Conservation (phyloP, 1,140 invertebrate species). For the Drosophila teissieri region DNA sequence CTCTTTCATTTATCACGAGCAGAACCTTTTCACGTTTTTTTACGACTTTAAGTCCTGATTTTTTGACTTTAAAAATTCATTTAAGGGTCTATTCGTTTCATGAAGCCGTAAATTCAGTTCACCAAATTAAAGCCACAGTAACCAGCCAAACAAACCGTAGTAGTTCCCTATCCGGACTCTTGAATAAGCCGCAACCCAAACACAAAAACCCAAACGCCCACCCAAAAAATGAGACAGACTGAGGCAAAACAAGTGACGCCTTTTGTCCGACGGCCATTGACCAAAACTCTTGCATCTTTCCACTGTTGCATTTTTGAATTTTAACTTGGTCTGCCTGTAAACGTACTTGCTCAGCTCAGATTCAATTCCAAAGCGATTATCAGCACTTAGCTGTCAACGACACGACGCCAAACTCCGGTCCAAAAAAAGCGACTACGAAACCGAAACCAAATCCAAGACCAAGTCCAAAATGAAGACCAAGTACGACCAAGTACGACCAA, state of each 20-base stretch:
- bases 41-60: constrained; percentile 41
- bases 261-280: constrained; percentile 55
- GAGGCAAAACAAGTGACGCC: constrained; percentile 10
- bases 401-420: constrained; percentile 58
- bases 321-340: constrained; percentile 69
- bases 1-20: background rate
- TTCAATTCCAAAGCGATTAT: constrained; percentile 82
- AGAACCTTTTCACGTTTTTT: too few relatives aligned
- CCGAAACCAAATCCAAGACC: constrained; percentile 17
- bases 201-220: constrained; percentile 45
- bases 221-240: constrained; percentile 7
- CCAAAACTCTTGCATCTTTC: constrained; percentile 19
- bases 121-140: constrained; percentile 69
- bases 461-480: constrained; percentile 27
- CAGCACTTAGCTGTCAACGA: constrained; percentile 79
- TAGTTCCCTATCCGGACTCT: background rate
- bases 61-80: constrained; percentile 61
- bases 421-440: constrained; percentile 3
- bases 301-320: constrained; percentile 77
- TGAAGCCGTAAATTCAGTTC: constrained; percentile 59
- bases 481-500: constrained; percentile 27
- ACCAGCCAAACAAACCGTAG: constrained; percentile 54
- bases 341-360: constrained; percentile 71
- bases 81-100: constrained; percentile 19
- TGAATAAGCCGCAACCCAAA: constrained; percentile 37